Conservation (phyloP, 2,797 vertebrate species). For the Discoglossus pictus region DNA sequence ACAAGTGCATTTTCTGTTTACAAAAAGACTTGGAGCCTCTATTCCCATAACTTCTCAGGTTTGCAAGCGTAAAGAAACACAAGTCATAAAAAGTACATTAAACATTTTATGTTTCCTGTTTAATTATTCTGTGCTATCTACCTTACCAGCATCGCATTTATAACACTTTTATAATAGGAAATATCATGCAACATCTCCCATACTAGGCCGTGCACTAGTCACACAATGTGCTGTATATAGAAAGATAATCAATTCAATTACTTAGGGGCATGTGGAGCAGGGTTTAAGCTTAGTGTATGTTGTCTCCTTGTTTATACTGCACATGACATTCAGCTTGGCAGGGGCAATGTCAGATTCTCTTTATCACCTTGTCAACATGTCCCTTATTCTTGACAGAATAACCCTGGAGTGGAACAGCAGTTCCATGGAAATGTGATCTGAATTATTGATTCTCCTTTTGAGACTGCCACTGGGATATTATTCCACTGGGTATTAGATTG, state of each 20-base stretch:
- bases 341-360: slow-evolving; percentile 35
- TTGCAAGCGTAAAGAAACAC: too few species aligned
- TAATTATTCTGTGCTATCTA: slow-evolving; percentile 7
- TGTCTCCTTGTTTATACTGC: slow-evolving; percentile 19
- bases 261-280: neutral
- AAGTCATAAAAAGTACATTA: slow-evolving; percentile 2
- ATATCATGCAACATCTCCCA: neutral
- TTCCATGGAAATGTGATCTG: slow-evolving; percentile 41
- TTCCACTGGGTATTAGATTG: slow-evolving; percentile 24
- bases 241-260: too few species aligned
- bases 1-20: neutral
- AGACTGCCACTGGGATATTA: slow-evolving; percentile 35
- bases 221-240: too few species aligned
- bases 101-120: slow-evolving; percentile 23
- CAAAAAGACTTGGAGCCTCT: neutral
- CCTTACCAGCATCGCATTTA: slow-evolving; percentile 10
- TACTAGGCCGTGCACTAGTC: too few species aligned
- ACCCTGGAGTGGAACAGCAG: slow-evolving; percentile 31
- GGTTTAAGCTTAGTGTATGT: neutral
- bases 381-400: slow-evolving; percentile 41
- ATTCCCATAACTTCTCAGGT: too few species aligned
- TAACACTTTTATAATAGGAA: slow-evolving; percentile 12
- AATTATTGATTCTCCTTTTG: slow-evolving; percentile 46
- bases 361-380: slow-evolving; percentile 48
- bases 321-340: slow-evolving; percentile 9